Percentiles rank a stretch among this genome's conserved stretches.
phyloP scores from a whole-genome alignment of 2,113 vertebrate genomes.

The Hemiprocne comata region DNA sequence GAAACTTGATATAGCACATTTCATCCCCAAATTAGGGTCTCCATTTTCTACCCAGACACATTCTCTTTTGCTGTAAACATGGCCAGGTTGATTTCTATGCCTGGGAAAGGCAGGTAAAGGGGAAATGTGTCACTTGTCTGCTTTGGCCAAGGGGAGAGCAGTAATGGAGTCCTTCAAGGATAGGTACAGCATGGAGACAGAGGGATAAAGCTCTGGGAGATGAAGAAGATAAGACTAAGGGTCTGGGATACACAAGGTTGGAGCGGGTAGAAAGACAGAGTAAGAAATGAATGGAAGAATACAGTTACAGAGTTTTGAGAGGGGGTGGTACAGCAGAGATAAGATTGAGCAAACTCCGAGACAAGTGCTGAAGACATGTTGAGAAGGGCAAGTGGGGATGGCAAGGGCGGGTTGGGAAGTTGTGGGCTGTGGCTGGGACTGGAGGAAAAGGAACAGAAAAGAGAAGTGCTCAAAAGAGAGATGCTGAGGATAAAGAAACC shows the following conservation, averaged over 20 bases:
- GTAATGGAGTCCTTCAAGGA: neutral
- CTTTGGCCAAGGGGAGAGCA: neutral
- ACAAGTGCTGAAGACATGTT: neutral
- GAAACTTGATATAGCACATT: neutral
- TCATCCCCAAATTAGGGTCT: neutral
- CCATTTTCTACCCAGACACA: neutral
- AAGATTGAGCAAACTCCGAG: neutral
- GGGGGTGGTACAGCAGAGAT: neutral
- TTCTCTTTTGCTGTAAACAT: neutral
- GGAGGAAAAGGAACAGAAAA: neutral
- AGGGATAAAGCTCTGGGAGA: neutral
- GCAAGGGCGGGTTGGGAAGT: rapidly evolving
- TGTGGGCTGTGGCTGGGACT: neutral
- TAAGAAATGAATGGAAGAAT: neutral
- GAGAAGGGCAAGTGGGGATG: neutral
- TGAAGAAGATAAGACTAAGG: neutral
- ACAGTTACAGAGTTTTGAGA: neutral
- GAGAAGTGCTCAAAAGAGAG: neutral
- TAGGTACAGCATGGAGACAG: neutral
- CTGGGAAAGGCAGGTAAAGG: neutral
- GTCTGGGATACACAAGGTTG: neutral
- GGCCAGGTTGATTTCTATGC: neutral
- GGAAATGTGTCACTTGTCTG: neutral
- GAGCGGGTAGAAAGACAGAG: neutral
- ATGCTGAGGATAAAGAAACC: neutral